Conservation (phyloP, 2,113 vertebrate genomes). For the Elachura formosa region DNA sequence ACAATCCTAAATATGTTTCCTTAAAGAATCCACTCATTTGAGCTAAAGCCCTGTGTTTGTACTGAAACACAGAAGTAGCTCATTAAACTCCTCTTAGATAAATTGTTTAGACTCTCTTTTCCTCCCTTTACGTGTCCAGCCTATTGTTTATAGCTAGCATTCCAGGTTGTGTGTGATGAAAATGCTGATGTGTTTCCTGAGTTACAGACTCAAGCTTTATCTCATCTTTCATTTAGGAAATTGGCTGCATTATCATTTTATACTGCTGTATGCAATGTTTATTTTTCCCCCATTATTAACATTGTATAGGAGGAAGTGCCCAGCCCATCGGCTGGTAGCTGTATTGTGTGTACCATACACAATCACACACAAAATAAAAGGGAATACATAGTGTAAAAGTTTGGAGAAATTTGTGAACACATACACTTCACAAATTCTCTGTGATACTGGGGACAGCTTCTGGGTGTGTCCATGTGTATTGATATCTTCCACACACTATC, state of each 20-base stretch:
- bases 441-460: neutral
- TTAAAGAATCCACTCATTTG: neutral
- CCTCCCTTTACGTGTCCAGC: neutral
- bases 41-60: neutral
- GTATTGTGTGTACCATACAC: neutral
- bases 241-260: constrained; percentile 43
- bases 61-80: constrained; percentile 2
- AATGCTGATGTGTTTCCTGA: constrained; percentile 64
- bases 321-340: constrained; percentile 1
- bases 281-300: constrained; percentile 40
- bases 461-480: neutral
- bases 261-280: constrained; percentile 39
- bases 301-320: constrained; percentile 52
- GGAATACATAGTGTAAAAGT: neutral
- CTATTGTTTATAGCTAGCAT: constrained; percentile 42
- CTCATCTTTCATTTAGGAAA: constrained; percentile 55
- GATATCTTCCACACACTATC: neutral
- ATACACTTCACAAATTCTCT: neutral
- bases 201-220: constrained; percentile 44
- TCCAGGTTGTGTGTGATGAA: constrained; percentile 35
- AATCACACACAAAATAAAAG: neutral
- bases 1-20: neutral
- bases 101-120: constrained; percentile 55
- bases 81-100: constrained; percentile 42
- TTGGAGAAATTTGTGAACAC: neutral